These are phyloP conservation scores for Onychomys arenicola DNA, from an alignment of 2,797 vertebrate species.

Conservation along the genomic window DNA sequence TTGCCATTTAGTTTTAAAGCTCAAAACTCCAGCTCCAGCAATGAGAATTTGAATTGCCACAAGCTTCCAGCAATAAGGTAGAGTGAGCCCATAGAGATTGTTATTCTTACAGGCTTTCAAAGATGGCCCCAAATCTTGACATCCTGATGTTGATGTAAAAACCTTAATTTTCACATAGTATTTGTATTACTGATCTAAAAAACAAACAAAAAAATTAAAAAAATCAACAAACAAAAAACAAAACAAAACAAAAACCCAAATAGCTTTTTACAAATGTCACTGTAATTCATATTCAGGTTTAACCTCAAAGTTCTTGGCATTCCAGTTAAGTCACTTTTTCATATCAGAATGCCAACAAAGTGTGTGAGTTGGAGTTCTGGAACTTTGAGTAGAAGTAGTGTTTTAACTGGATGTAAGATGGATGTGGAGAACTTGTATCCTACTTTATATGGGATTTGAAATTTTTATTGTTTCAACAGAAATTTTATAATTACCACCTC, in stretches of 20 bases:
- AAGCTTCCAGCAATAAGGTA: background rate
- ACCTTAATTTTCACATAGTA: conserved; percentile 51
- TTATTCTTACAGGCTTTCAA: background rate
- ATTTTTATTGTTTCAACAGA: background rate
- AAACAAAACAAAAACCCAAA: background rate
- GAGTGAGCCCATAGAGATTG: background rate
- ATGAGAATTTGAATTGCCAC: background rate
- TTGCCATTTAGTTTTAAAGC: conserved; percentile 36
- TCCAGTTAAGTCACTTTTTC: conserved; percentile 11
- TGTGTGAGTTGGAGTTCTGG: background rate
- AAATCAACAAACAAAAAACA: background rate
- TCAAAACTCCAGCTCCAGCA: background rate
- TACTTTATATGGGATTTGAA: conserved; percentile 6
- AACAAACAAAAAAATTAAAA: background rate
- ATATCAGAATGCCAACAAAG: background rate
- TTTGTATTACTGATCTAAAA: background rate
- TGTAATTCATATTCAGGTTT: background rate
- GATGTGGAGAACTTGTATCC: conserved; percentile 4
- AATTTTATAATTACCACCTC: conserved; percentile 3
- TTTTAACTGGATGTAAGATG: background rate
- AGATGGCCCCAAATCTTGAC: background rate
- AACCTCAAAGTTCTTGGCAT: background rate
- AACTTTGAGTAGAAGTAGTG: background rate
- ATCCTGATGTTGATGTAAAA: conserved; percentile 28
- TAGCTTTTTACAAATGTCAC: background rate